Evolutionary conservation across 2,797 vertebrate genomes (phyloP), one percentile per base, ranked within the genome.

Genomic region (Helicolenus hilgendorfi): DNA sequence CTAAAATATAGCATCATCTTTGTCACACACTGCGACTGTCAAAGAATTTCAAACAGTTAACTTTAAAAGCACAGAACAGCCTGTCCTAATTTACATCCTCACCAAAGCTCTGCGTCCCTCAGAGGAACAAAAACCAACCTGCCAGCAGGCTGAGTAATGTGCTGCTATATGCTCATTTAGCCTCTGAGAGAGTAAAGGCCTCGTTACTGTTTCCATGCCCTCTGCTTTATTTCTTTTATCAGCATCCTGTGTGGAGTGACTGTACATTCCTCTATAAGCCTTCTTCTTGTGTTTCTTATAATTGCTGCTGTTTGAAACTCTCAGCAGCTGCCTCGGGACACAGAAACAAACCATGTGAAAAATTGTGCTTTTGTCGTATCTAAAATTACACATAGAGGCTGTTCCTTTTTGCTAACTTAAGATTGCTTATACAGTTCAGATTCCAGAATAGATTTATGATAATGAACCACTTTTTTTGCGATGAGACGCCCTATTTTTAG

Each of bases 281-380:
- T 31, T 84, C 77, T 33, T 83, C 75, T 80, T 81, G 38, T 67
- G 33, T 68, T 75, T 73, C 64, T 60, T 53, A 49, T 74, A 83
- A 89, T 88, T 86, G 83, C 81, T 79, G 70, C 24, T 81, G 77
- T 78, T 74, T 77, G 67, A 81, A 81, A 83, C 41, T 83, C 72
- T 35, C 38, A 20, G 77, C 76, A 56, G 64, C 69, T 35, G 90
- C 83, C 72, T 77, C 60, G 1, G 67, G 83, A 62, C 79, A 29
- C 33, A 15, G 31, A 26, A 78, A 45, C 49, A 69, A 72, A 53
- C 35, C 18, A 26, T 74, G 70, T 69, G 78, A 72, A 62, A 86
- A 72, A 75, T 15, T 27, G 20, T 49, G 45, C 31, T 59, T 56
- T 74, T 49, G 36, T 77, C 26, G 1, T 38, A 7, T 70, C 71